Base-by-base conservation (phyloP, 1,140 invertebrate genomes). In the Vanessa atalanta region DNA sequence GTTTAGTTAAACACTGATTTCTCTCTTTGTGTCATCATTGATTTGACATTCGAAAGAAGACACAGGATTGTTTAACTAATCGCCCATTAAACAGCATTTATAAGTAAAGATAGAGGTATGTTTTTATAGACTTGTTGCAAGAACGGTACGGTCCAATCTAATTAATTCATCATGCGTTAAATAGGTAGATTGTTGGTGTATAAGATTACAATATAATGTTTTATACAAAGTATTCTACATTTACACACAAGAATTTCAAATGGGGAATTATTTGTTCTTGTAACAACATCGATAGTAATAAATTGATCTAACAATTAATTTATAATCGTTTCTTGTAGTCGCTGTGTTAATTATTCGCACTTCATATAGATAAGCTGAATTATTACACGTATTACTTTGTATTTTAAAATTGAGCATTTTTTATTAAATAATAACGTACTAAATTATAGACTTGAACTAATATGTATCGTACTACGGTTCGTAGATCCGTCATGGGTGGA, bases 381-480 rank as follows among this genome's bases (percentile, higher is more conserved):
- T n/a, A 15, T 51, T 15, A 51, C 48, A 51, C 4, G n/a, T 50
- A 50, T 1, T 50, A 50, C 2, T 37, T 37, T 37, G 31, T 37
- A 7, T 37, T 43, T 9, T 43, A 43, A 43, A 43, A 43, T 43
- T 51, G 12, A 51, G 53, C 23, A 8, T 1, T 55, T 55, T 55
- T 55, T 20, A 15, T 16, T 23, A 16, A 16, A 55, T 20, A 16
- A 55, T 20, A 43, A 61, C 7, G 2, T 13, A 61, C 26, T 37
- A 26, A 61, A 16, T 61, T 37, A 14, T 12, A 23, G 14, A 15
- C 23, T 65, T 77, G 73, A 61, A 60, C 48, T 64, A 75, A 71
- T 64, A 66, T 79, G 79, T 77, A 83, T 75, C 65, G 77, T 75
- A 84, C 70, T 86, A 90, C 83, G 87, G 87, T 90, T 90, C 88